Evolutionary conservation across 2,888 invertebrate species (phyloP), one percentile per base, ranked within the genome.

Genomic region (Spisula subtruncata): DNA sequence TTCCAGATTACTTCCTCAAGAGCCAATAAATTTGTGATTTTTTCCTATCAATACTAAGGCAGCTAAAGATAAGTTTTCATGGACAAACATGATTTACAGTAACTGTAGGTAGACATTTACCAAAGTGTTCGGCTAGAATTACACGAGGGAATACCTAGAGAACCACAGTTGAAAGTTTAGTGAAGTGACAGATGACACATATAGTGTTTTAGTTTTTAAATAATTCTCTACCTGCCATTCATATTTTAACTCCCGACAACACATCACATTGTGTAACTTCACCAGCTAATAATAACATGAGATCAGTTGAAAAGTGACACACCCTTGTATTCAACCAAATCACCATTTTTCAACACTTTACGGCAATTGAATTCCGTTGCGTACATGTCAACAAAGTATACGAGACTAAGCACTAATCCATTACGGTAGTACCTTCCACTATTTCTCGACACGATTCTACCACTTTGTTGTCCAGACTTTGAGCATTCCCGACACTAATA

Each of bases 221-320:
- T 81, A 81, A 48, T 81, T 81, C 46, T 81, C 48, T 46, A 75
- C 29, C 75, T 75, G 75, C 75, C 75, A 75, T 75, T 75, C 75
- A 35, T 75, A 75, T 75, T 54, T 48, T 41, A 54, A 82, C 51
- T 48, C 54, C n/a, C n/a, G n/a, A n/a, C n/a, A n/a, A 54, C 41
- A 82, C 56, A 32, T 56, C 48, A 32, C 51, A 46, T 51, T 56
- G 81, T 46, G 41, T 81, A 46, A 46, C 48, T 46, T 51, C 81
- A 25, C 48, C 81, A 48, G 25, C 14, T 25, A 25, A 48, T 25
- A 81, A 35, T n/a, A 71, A 5, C 20, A 54, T 80, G 85, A 85
- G 85, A 85, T 85, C 85, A 85, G 56, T 85, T 80, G 80, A 80
- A 80, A 85, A 80, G 85, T 80, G 79, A 85, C 85, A 85, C 85